Percentiles rank a stretch among this genome's conserved stretches.
phyloP scores from a whole-genome alignment of 2,888 invertebrate genomes.

The Xanthorhoe designata region DNA sequence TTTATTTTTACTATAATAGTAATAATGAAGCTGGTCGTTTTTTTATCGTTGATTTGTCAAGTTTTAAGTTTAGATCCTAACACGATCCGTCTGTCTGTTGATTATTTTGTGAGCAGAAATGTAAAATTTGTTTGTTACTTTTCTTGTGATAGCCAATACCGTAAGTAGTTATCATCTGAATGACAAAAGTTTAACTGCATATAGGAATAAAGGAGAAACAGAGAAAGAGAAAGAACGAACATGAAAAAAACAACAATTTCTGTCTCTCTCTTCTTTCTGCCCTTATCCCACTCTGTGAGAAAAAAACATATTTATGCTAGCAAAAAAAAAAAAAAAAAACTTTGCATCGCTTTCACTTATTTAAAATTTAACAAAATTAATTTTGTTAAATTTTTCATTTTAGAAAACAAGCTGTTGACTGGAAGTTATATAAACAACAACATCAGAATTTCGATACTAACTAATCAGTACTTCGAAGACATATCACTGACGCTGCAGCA shows the following conservation, averaged over 20 bases:
- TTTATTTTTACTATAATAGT: too few relatives aligned
- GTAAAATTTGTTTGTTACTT: constrained; percentile 57
- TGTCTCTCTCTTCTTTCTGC: too few relatives aligned
- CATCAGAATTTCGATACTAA: constrained; percentile 51
- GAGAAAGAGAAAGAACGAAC: too few relatives aligned
- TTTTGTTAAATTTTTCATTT: constrained; percentile 3
- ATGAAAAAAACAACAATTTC: too few relatives aligned
- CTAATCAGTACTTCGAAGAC: constrained; percentile 21
- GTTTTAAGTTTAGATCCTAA: constrained; percentile 31
- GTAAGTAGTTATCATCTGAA: constrained; percentile 49
- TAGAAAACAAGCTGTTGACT: constrained; percentile 33
- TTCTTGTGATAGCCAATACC: constrained; percentile 52
- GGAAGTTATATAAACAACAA: constrained; percentile 38
- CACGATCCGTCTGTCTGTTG: constrained; percentile 46
- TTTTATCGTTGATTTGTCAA: constrained; percentile 6
- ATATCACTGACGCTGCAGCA: constrained; percentile 49
- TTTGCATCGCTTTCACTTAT: too few relatives aligned
- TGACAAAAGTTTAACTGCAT: background rate
- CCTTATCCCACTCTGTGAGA: too few relatives aligned
- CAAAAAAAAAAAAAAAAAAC: too few relatives aligned
- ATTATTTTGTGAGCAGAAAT: constrained; percentile 58
- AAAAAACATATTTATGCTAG: too few relatives aligned
- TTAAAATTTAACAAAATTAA: too few relatives aligned
- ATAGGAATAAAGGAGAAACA: too few relatives aligned
- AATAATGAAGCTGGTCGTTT: constrained; percentile 28